Percentiles rank a stretch among this genome's conserved stretches.
Evolutionary conservation across 2,888 invertebrate genomes (phyloP).

Genomic region (Andricus curvator): DNA sequence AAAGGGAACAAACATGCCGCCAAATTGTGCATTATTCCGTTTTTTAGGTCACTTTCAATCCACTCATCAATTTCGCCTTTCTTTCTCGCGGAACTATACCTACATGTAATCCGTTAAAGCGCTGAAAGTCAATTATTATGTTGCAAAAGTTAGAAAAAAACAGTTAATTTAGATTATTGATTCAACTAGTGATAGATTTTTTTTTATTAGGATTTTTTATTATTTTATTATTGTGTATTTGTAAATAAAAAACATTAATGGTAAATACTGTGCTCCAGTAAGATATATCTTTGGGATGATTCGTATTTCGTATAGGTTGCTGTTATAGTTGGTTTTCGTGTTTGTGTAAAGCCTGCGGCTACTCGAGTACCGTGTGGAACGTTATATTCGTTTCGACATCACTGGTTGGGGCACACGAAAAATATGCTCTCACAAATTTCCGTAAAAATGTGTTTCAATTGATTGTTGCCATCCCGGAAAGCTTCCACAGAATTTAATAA

Average conservation of each 20-base stretch:
- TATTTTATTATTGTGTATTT: background rate
- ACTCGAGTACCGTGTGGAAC: background rate
- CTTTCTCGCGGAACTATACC: too few species aligned
- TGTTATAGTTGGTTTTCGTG: conserved; percentile 5
- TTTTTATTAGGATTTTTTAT: background rate
- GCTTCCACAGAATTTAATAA: background rate
- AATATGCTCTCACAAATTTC: conserved; percentile 26
- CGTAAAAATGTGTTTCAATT: conserved; percentile 12
- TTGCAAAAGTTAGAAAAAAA: too few species aligned
- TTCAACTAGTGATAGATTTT: background rate
- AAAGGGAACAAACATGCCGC: too few species aligned
- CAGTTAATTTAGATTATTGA: too few species aligned
- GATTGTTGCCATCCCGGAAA: conserved; percentile 17
- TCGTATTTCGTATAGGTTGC: background rate
- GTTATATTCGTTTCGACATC: conserved; percentile 30
- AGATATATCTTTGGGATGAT: background rate
- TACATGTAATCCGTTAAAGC: too few species aligned
- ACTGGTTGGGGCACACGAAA: conserved; percentile 7
- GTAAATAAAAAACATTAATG: background rate
- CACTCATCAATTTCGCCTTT: too few species aligned
- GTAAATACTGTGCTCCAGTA: background rate
- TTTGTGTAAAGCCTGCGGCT: conserved; percentile 36
- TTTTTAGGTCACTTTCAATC: too few species aligned
- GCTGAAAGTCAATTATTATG: too few species aligned
- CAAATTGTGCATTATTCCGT: too few species aligned